phyloP scores from a whole-genome alignment of 2,113 vertebrate genomes.

The Myotis brandtii region DNA sequence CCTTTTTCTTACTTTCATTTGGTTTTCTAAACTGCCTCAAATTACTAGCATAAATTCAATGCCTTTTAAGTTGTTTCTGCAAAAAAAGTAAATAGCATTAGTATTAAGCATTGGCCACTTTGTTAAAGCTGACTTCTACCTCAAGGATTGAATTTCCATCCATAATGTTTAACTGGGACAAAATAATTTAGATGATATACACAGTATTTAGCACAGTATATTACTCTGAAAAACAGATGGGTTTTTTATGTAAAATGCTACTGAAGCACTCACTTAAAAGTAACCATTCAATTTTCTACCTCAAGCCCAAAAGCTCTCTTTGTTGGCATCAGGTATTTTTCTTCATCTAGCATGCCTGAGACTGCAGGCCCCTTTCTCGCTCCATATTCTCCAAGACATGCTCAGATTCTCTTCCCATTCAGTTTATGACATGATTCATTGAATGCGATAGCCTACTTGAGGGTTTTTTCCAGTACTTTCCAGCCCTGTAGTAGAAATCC shows the following conservation, averaged over 20 bases:
- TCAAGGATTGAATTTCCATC: neutral
- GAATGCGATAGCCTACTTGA: conserved; percentile 87
- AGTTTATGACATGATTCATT: conserved; percentile 87
- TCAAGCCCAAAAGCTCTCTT: conserved; percentile 29
- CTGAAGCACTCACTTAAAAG: neutral
- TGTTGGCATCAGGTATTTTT: conserved; percentile 51
- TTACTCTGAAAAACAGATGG: conserved; percentile 61
- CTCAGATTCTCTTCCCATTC: conserved; percentile 65
- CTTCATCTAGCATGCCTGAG: conserved; percentile 59
- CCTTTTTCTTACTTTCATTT: neutral
- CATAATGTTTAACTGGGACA: conserved; percentile 35
- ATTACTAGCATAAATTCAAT: conserved; percentile 19
- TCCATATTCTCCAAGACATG: conserved; percentile 63
- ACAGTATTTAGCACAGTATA: conserved; percentile 34
- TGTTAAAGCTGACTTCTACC: conserved; percentile 32
- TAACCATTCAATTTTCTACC: conserved; percentile 68
- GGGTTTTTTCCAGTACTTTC: conserved; percentile 85
- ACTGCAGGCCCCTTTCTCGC: conserved; percentile 1
- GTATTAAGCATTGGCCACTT: neutral
- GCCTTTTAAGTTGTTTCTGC: neutral
- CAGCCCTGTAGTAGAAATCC: conserved; percentile 82
- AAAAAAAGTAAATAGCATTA: conserved; percentile 41
- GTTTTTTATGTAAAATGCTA: conserved; percentile 52
- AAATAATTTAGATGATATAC: conserved; percentile 63
- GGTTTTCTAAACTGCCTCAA: neutral